These are phyloP conservation scores for Eulithis prunata DNA, from an alignment of 2,888 invertebrate genomes.

Conservation along the genomic window DNA sequence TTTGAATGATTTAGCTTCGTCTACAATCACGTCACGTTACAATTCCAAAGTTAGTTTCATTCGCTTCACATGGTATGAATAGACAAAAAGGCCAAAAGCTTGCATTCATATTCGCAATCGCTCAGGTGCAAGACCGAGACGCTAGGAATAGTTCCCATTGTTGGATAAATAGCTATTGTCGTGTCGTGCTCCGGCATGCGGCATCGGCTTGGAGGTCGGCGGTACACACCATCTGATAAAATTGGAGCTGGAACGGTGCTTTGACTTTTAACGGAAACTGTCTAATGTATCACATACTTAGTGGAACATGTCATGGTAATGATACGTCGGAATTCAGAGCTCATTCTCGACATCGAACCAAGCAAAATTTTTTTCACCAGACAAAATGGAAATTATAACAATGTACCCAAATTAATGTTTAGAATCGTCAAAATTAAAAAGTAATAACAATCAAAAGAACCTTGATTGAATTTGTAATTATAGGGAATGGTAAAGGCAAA, in stretches of 20 bases:
- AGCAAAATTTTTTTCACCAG: constrained; percentile 18
- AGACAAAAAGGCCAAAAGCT: constrained; percentile 42
- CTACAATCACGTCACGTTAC: constrained; percentile 4
- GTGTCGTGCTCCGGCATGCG: constrained; percentile 49
- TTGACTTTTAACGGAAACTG: constrained; percentile 47
- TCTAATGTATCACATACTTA: constrained; percentile 34
- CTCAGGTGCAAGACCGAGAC: constrained; percentile 44
- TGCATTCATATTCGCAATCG: constrained; percentile 45
- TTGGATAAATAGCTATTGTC: constrained; percentile 67
- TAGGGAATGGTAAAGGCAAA: constrained; percentile 38
- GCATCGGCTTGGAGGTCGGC: constrained; percentile 63
- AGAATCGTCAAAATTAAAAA: neutral
- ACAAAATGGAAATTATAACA: no score
- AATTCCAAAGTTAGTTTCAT: constrained; percentile 3
- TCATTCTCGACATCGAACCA: constrained; percentile 11
- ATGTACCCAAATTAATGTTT: neutral
- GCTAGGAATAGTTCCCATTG: constrained; percentile 68
- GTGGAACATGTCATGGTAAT: constrained; percentile 30
- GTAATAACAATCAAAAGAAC: constrained; percentile 27
- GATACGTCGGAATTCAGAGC: constrained; percentile 23
- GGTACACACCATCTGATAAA: constrained; percentile 63
- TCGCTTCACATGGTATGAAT: constrained; percentile 18
- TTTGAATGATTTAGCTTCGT: neutral
- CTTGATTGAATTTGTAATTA: constrained; percentile 42
- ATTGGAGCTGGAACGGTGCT: constrained; percentile 63